Evolutionary conservation across 2,888 invertebrate genomes (phyloP).

Genomic region (Ochlodes sylvanus): DNA sequence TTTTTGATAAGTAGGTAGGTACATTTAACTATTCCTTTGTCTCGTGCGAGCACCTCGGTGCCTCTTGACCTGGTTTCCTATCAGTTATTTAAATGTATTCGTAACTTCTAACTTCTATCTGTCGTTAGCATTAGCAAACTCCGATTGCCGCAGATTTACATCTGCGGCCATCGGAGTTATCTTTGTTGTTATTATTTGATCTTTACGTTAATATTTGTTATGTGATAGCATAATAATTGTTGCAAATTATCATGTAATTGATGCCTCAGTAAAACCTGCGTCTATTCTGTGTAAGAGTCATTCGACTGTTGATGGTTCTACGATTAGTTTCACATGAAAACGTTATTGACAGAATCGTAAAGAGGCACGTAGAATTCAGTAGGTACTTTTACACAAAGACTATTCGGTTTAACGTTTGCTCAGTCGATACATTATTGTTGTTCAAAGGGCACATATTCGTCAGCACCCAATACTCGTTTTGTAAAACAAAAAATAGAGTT

Average conservation of each 20-base stretch:
- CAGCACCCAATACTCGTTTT: too few relatives aligned
- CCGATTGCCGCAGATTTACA: too few relatives aligned
- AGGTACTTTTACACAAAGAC: too few relatives aligned
- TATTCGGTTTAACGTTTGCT: too few relatives aligned
- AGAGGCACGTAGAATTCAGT: neutral
- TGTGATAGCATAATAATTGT: neutral
- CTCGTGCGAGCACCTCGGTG: neutral
- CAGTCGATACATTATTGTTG: neutral
- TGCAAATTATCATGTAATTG: constrained; percentile 16
- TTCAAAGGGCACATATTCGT: neutral
- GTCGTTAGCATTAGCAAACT: neutral
- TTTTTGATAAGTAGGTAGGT: too few relatives aligned
- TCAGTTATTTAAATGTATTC: constrained; percentile 20
- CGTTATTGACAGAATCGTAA: neutral
- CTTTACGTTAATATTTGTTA: constrained; percentile 1
- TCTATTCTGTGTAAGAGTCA: neutral
- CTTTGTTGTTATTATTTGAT: neutral
- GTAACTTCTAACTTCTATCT: constrained; percentile 1
- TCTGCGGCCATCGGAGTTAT: neutral
- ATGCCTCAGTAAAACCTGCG: constrained; percentile 1
- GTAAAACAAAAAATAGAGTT: too few relatives aligned
- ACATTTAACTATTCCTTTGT: neutral
- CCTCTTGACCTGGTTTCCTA: constrained; percentile 18
- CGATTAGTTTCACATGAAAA: constrained; percentile 2
- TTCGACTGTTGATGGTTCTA: constrained; percentile 2